Evolutionary conservation across 2,888 invertebrate genomes (phyloP), one percentile per base, ranked within the genome.

Genomic region (Zele albiditarsus): DNA sequence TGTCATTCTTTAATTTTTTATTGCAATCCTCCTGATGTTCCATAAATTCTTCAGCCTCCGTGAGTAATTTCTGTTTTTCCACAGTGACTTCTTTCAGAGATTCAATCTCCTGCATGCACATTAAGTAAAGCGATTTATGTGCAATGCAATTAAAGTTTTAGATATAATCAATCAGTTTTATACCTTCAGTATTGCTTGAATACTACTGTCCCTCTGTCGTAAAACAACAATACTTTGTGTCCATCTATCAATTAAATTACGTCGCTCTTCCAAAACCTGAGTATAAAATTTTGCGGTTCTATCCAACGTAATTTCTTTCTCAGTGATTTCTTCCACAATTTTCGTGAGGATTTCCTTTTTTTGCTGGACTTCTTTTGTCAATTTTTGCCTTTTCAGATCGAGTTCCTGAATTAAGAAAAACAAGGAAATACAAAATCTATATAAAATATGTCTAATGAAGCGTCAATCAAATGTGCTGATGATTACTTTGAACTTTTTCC

Each of bases 171-270:
- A 79, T 5, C 81, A 68, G 87, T 91, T 70, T 73, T 10, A 49
- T 90, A 90, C 93, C 91, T 78, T 91, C 86, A 82, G 90, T 85
- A 85, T 80, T 20, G 86, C 83, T 62, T 92, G 90, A 73, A 95
- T 94, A 62, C 94, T 93, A 6, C 90, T 90, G 82, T 95, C 94
- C 0, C 94, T 91, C 82, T 94, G 94, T 27, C 93, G 91, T 81
- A 95, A 89, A 82, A 94, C 93, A 76, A 92, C 91, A 0, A 94
- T 93, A 1, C 95, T 93, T 58, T 91, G 91, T 65, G 94, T 92
- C 95, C 95, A 95, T 82, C 94, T 95, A 1, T 89, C 88, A 84
- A 95, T 93, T 90, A 95, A 91, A 77, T 93, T 91, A 42, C 92
- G 92, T 16, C 95, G 91, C 84, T 95, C 94, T 63, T 91, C 90